A percentile compares a stretch with the other conserved stretches of the same genome.
Conservation (phyloP, 2,113 vertebrate species). For the Chaetodon auriga region DNA sequence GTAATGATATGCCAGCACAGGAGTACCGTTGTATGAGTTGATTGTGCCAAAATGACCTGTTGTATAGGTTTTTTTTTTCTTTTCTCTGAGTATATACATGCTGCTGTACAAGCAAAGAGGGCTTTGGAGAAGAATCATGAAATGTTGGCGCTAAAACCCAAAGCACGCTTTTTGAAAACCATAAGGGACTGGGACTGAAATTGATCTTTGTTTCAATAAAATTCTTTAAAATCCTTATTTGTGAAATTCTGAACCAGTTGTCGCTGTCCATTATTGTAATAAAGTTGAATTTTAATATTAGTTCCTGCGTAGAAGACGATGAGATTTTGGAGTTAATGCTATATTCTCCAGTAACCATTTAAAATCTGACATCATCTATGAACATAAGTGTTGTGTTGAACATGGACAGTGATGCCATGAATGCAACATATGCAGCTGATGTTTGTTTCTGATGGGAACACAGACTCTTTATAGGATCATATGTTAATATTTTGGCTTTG, state of each 20-base stretch:
- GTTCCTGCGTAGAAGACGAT: neutral
- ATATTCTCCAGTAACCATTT: neutral
- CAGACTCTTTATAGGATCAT: neutral
- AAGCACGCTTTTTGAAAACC: conserved; percentile 84
- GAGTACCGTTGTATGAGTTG: conserved; percentile 67
- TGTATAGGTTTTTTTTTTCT: conserved; percentile 69
- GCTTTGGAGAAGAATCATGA: conserved; percentile 74
- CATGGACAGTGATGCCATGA: neutral
- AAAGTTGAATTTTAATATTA: neutral
- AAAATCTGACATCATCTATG: neutral
- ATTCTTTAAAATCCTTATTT: conserved; percentile 79
- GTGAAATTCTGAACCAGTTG: conserved; percentile 58
- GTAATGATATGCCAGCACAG: conserved; percentile 71
- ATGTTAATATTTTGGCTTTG: neutral
- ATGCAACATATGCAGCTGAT: neutral
- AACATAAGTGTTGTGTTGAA: neutral
- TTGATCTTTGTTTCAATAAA: conserved; percentile 88
- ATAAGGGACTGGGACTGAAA: conserved; percentile 85
- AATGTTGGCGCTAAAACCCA: conserved; percentile 82
- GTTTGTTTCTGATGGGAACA: neutral
- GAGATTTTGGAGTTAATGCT: neutral
- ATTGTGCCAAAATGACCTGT: conserved; percentile 85
- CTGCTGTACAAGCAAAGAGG: conserved; percentile 81
- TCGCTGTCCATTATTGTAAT: conserved; percentile 33
- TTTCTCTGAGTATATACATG: conserved; percentile 69